A percentile compares a stretch with the other conserved stretches of the same genome.
Evolutionary conservation across 1,140 invertebrate species (phyloP).

Genomic region (Stegodyphus dumicola): DNA sequence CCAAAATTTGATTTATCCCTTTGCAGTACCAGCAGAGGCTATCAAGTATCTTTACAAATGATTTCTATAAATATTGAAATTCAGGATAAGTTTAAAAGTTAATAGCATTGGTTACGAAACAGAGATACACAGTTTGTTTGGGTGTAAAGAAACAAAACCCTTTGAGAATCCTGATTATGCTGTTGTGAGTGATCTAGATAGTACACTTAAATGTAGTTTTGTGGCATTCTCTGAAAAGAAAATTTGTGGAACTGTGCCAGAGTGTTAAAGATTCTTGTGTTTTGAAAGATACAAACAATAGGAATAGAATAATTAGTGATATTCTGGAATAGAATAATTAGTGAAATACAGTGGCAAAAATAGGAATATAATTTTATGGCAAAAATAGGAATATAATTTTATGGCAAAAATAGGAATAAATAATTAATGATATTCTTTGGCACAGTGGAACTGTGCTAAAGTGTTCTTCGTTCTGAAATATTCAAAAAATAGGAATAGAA

Average conservation of each 20-base stretch:
- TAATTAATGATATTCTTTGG: background rate
- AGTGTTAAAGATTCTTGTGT: background rate
- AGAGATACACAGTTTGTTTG: background rate
- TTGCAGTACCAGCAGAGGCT: background rate
- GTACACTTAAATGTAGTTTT: background rate
- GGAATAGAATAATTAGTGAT: background rate
- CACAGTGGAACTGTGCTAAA: background rate
- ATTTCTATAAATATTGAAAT: background rate
- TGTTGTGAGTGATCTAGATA: background rate
- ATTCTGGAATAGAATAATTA: too few species aligned
- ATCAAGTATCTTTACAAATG: background rate
- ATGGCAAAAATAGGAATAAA: background rate
- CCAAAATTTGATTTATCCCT: background rate
- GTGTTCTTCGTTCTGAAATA: background rate
- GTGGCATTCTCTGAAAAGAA: background rate
- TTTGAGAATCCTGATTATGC: background rate
- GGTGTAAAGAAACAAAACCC: background rate
- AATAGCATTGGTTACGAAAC: background rate
- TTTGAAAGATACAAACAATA: background rate
- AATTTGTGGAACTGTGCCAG: background rate
- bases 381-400: too few species aligned
- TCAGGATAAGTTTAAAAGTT: background rate
- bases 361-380: too few species aligned
- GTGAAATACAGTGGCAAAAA: too few species aligned
- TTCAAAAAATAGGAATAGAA: background rate